A percentile compares a stretch with the other conserved stretches of the same genome.
phyloP scores from a whole-genome alignment of 2,797 vertebrate species.

The Ptychobarbus kaznakovi region DNA sequence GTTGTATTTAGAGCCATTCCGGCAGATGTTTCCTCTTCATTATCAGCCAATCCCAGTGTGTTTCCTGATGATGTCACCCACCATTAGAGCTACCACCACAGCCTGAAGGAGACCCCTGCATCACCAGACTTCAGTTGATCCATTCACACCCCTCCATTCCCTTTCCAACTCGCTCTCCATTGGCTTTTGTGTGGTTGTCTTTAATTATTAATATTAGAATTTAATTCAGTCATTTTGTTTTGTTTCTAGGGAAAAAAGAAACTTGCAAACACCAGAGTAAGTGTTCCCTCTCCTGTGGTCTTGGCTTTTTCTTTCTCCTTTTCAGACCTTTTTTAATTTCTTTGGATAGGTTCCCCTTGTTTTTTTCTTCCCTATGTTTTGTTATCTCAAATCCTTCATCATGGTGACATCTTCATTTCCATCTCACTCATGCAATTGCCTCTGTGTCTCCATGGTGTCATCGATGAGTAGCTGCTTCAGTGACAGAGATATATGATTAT shows the following conservation, averaged over 20 bases:
- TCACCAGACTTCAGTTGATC: constrained; percentile 28
- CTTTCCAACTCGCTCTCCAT: constrained; percentile 74
- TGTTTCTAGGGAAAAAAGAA: constrained; percentile 99
- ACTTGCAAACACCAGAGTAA: constrained; percentile 99
- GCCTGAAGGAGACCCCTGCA: constrained; percentile 68
- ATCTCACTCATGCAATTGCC: constrained; percentile 77
- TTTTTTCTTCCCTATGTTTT: constrained; percentile 57
- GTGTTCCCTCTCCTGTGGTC: constrained; percentile 96
- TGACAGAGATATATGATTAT: constrained; percentile 36
- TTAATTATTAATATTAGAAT: constrained; percentile 96
- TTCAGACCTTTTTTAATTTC: constrained; percentile 69
- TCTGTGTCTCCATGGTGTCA: constrained; percentile 80
- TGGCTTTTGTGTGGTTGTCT: constrained; percentile 89
- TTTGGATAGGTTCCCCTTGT: constrained; percentile 60
- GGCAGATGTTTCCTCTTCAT: constrained; percentile 52
- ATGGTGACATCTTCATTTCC: constrained; percentile 75
- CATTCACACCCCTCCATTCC: constrained; percentile 63
- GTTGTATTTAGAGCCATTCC: constrained; percentile 57
- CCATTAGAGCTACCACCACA: constrained; percentile 60
- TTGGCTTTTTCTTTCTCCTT: constrained; percentile 77
- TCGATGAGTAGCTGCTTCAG: constrained; percentile 88
- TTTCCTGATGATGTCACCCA: constrained; percentile 48
- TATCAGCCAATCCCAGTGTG: constrained; percentile 35
- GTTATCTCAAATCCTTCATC: constrained; percentile 75
- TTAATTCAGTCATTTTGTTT: constrained; percentile 99